Percentiles rank a stretch among this genome's conserved stretches.
These are phyloP conservation scores for Chionomys nivalis DNA, from an alignment of 2,113 vertebrate genomes.

Conservation along the genomic window DNA sequence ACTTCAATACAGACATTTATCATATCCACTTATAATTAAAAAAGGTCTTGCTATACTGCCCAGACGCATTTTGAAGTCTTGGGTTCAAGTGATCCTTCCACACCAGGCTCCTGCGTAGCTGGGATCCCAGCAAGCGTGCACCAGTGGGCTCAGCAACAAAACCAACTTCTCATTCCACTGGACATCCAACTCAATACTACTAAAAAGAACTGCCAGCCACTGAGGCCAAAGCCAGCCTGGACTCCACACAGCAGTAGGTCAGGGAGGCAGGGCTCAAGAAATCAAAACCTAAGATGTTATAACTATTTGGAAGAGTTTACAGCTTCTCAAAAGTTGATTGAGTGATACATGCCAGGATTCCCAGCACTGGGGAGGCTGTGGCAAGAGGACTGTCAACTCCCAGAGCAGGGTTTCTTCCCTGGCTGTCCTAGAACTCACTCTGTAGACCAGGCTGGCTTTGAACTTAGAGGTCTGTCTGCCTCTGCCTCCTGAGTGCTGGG, in stretches of 20 bases:
- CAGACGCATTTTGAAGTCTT: background rate
- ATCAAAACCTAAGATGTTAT: background rate
- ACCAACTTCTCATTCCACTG: background rate
- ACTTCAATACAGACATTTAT: background rate
- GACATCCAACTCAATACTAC: background rate
- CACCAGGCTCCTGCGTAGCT: background rate
- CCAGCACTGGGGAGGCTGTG: background rate
- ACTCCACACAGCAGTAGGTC: background rate
- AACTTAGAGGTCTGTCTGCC: background rate
- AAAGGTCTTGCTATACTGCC: background rate
- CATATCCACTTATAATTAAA: background rate
- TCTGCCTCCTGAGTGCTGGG: background rate
- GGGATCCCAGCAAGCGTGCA: background rate
- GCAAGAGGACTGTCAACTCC: too few relatives aligned
- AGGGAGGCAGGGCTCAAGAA: background rate
- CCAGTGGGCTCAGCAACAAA: background rate
- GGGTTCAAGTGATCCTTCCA: background rate
- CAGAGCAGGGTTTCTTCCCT: background rate
- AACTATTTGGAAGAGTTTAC: background rate
- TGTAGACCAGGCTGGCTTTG: background rate
- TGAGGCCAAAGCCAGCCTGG: background rate
- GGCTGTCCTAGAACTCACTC: background rate
- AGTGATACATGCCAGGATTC: background rate
- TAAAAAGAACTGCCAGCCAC: background rate
- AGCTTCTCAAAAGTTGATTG: background rate